A percentile compares a stretch with the other conserved stretches of the same genome.
phyloP scores from a whole-genome alignment of 2,797 vertebrate species.

The Dallia pectoralis region DNA sequence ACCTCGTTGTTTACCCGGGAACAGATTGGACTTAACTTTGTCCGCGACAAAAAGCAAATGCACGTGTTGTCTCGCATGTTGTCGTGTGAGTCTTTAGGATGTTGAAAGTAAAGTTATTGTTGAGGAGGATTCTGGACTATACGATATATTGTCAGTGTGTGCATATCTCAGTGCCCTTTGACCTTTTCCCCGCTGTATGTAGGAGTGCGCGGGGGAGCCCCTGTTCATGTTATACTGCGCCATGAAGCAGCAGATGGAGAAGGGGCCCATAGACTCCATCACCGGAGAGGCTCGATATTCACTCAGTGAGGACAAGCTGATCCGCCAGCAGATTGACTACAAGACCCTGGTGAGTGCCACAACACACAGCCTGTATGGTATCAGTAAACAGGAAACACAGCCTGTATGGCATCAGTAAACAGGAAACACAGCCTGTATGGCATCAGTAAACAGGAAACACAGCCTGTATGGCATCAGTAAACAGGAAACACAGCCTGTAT shows the following conservation, averaged over 20 bases:
- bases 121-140: no score
- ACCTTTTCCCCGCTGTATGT: not conserved
- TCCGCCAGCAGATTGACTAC: slow-evolving; percentile 98
- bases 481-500: no score
- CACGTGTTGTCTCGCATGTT: not conserved
- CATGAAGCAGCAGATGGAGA: slow-evolving; percentile 99
- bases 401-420: not conserved
- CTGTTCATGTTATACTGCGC: slow-evolving; percentile 98
- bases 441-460: no score
- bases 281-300: slow-evolving; percentile 97
- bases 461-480: no score
- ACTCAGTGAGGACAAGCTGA: slow-evolving; percentile 97
- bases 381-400: not conserved
- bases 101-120: not conserved
- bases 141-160: no score
- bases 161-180: not conserved
- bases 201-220: slow-evolving; percentile 71
- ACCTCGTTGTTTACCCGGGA: slow-evolving; percentile 40
- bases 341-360: slow-evolving; percentile 89
- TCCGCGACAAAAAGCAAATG: not conserved
- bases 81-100: not conserved
- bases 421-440: no score
- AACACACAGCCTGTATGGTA: not conserved
- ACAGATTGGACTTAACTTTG: not conserved
- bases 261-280: slow-evolving; percentile 96